phyloP scores from a whole-genome alignment of 1,140 invertebrate genomes.

The Drosophila sproati region DNA sequence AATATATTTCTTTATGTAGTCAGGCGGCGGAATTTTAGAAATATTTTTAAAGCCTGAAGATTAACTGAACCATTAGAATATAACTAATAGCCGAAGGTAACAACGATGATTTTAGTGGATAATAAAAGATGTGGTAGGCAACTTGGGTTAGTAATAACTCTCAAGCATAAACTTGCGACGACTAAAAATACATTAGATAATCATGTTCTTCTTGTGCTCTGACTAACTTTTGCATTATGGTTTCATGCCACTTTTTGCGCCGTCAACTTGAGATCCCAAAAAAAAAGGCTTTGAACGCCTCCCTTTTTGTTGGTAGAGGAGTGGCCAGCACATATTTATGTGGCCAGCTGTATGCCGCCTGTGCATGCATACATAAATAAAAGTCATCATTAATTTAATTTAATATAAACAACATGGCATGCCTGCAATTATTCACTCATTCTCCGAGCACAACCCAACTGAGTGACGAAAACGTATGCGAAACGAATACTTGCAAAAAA shows the following conservation, averaged over 20 bases:
- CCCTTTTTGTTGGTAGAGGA: conserved; percentile 36
- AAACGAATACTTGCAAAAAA: conserved; percentile 18
- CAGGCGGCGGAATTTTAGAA: neutral
- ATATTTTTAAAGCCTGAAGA: neutral
- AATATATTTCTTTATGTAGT: neutral
- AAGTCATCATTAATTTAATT: conserved; percentile 83
- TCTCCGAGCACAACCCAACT: conserved; percentile 32
- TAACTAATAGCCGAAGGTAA: too few species aligned
- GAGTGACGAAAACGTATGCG: conserved; percentile 47
- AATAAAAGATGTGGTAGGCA: too few species aligned
- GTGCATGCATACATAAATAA: conserved; percentile 78
- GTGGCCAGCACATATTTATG: conserved; percentile 69
- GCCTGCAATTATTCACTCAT: conserved; percentile 81
- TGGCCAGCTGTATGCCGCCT: conserved; percentile 56
- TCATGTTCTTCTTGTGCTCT: too few species aligned
- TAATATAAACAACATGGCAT: conserved; percentile 78
- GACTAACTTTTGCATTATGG: neutral
- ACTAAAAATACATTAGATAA: too few species aligned
- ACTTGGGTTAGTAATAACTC: too few species aligned
- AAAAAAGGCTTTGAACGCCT: conserved; percentile 3
- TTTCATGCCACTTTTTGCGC: neutral
- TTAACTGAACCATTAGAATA: too few species aligned
- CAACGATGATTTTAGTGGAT: too few species aligned
- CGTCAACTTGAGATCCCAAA: conserved; percentile 5
- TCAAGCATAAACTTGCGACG: too few species aligned